Evolutionary conservation across 1,140 invertebrate species (phyloP).

Genomic region (Drosophila seguyi): DNA sequence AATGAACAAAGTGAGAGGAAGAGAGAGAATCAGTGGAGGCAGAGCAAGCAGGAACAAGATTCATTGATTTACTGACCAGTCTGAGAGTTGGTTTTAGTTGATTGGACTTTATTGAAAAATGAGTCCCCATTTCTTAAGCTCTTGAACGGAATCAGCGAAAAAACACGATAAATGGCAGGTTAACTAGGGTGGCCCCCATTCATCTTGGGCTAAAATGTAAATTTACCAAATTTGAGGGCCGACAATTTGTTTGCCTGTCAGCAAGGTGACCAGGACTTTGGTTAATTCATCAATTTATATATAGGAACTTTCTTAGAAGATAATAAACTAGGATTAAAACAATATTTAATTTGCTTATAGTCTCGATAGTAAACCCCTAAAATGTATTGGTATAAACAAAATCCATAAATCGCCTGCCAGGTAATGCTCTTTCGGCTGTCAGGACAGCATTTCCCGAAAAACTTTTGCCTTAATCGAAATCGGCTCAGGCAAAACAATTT

Average conservation of each 20-base stretch:
- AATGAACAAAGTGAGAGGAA: conserved; percentile 29
- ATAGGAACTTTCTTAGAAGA: neutral
- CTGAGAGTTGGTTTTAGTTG: conserved; percentile 51
- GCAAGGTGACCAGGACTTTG: conserved; percentile 14
- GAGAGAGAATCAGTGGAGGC: neutral
- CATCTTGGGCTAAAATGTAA: conserved; percentile 14
- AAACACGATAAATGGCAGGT: conserved; percentile 42
- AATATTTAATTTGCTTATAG: no score
- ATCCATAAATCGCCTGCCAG: neutral
- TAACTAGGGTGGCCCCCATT: conserved; percentile 23
- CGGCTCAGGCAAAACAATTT: conserved; percentile 44
- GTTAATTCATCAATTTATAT: neutral
- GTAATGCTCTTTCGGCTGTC: neutral
- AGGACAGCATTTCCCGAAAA: neutral
- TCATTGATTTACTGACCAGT: conserved; percentile 54
- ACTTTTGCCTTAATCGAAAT: conserved; percentile 48
- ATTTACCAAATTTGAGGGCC: conserved; percentile 21
- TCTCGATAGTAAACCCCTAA: neutral
- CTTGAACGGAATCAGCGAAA: conserved; percentile 31
- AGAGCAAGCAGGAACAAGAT: conserved; percentile 25
- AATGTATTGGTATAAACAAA: neutral
- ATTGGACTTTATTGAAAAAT: conserved; percentile 57
- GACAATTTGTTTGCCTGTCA: conserved; percentile 19
- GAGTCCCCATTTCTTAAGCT: conserved; percentile 51
- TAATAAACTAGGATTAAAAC: neutral